These are phyloP conservation scores for Datnioides undecimradiatus DNA, from an alignment of 2,113 vertebrate species.

Conservation along the genomic window DNA sequence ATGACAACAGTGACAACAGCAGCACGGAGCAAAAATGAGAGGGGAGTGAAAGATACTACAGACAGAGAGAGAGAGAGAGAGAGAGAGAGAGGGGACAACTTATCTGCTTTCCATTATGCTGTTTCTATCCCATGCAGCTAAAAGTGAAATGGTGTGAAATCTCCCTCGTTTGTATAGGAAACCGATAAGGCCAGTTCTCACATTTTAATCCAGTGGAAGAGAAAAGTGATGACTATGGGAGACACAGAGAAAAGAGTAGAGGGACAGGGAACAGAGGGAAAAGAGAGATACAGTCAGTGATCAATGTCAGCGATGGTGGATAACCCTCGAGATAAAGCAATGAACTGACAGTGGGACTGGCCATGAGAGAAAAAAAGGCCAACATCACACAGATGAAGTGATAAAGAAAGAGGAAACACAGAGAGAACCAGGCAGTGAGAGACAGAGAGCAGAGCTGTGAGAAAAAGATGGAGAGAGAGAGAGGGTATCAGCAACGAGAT, in stretches of 20 bases:
- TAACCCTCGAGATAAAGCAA: conserved; percentile 17
- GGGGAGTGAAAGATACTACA: conserved; percentile 3
- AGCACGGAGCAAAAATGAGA: conserved; percentile 10
- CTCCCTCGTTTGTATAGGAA: not conserved
- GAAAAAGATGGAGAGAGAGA: conserved; percentile 6
- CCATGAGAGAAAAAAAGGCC: not conserved
- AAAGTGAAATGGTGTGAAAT: conserved; percentile 32
- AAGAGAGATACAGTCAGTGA: conserved; percentile 22
- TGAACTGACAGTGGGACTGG: conserved; percentile 8
- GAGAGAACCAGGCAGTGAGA: not conserved
- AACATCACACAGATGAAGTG: conserved; percentile 21
- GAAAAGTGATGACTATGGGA: conserved; percentile 2
- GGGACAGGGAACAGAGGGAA: conserved; percentile 5
- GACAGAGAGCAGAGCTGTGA: not conserved
- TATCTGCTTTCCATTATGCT: conserved; percentile 23
- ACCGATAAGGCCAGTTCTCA: conserved; percentile 26
- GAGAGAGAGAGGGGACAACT: not conserved
- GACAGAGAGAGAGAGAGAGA: not conserved
- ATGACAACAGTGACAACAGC: conserved; percentile 13
- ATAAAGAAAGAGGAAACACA: conserved; percentile 12
- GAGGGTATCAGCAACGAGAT: conserved; percentile 33
- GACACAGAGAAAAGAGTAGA: not conserved
- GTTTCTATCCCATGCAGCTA: conserved; percentile 18
- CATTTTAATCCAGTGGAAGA: conserved; percentile 16
- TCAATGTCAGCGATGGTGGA: conserved; percentile 10